Base-by-base conservation (phyloP, 2,888 invertebrate species). In the Phaedon cochleariae region DNA sequence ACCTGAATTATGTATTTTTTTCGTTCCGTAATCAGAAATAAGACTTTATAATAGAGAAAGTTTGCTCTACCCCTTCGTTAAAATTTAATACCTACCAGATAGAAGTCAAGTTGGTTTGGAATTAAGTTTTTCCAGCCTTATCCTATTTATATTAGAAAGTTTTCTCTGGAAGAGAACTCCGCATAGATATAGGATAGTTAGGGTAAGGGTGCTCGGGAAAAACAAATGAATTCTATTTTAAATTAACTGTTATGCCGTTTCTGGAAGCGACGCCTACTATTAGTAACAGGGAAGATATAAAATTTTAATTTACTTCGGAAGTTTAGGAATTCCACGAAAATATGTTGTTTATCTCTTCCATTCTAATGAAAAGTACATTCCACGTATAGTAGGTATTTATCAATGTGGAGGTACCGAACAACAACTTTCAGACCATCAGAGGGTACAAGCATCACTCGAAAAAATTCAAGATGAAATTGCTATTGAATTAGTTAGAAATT, bases 101-200 rank as follows among this genome's bases (percentile, higher is more conserved):
- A 20, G 61, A 62, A 62, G 61, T 62, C 62, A 59, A 55, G 58
- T 62, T 48, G 58, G 62, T 65, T 65, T 58, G 62, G 59, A 65
- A 62, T 65, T 58, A 62, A 62, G 61, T 65, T 62, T 58, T 61
- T 57, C 61, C 21, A 18, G 54, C 34, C 34, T 34, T 10, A 34
- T 34, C 12, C 34, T 34, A 34, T 34, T 34, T 34, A 34, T 34
- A 34, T 34, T 4, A 10, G 10, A 9, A 34, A 34, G 34, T 34
- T 34, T 34, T 10, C 26, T 26, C 26, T 26, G 26, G 26, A 3
- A 5, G 26, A 26, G 7, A 26, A 26, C 26, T 26, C 26, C 26
- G 26, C 26, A 26, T 26, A 26, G 26, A 26, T 26, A 26, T 3
- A 26, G 7, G 4, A 26, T 26, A 26, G 26, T 34, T 12, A 34